Evolutionary conservation across 2,113 vertebrate species (phyloP).

Genomic region (Mastomys coucha): DNA sequence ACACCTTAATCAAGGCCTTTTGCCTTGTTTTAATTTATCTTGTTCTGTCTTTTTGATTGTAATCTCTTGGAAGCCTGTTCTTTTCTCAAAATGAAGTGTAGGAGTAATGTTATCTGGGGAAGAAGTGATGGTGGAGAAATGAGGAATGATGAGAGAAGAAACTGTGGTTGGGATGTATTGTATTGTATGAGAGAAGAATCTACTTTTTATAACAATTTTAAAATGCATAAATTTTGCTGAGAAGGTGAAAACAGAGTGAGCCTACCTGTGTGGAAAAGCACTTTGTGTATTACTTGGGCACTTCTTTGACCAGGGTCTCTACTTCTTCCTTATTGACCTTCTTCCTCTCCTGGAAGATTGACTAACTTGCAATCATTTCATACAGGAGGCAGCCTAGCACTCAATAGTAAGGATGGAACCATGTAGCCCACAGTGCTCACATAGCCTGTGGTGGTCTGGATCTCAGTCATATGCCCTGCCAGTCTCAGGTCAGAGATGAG

Average conservation of each 20-base stretch:
- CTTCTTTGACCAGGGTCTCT: slow-evolving; percentile 94
- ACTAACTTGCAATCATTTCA: slow-evolving; percentile 98
- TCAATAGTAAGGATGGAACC: slow-evolving; percentile 98
- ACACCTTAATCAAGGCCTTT: too few species aligned
- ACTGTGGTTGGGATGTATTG: background rate
- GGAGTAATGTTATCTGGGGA: background rate
- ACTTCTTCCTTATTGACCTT: slow-evolving; percentile 98
- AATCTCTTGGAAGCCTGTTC: background rate
- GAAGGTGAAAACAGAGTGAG: slow-evolving; percentile 91
- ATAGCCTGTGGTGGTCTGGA: slow-evolving; percentile 95
- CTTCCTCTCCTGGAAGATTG: slow-evolving; percentile 97
- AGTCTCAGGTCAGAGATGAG: slow-evolving; percentile 97
- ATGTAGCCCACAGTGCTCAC: slow-evolving; percentile 99
- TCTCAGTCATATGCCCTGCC: slow-evolving; percentile 94
- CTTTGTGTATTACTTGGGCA: slow-evolving; percentile 93
- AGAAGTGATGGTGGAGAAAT: too few species aligned
- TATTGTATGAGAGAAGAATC: background rate
- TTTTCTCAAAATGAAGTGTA: background rate
- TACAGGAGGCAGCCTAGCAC: slow-evolving; percentile 96
- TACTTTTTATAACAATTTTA: background rate
- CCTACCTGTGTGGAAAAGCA: slow-evolving; percentile 93
- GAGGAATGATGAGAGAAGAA: background rate
- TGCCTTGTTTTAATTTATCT: background rate
- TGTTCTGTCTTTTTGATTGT: background rate
- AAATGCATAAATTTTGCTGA: background rate